Evolutionary conservation across 2,797 vertebrate species (phyloP), one percentile per base, ranked within the genome.

Genomic region (Momotus momota): DNA sequence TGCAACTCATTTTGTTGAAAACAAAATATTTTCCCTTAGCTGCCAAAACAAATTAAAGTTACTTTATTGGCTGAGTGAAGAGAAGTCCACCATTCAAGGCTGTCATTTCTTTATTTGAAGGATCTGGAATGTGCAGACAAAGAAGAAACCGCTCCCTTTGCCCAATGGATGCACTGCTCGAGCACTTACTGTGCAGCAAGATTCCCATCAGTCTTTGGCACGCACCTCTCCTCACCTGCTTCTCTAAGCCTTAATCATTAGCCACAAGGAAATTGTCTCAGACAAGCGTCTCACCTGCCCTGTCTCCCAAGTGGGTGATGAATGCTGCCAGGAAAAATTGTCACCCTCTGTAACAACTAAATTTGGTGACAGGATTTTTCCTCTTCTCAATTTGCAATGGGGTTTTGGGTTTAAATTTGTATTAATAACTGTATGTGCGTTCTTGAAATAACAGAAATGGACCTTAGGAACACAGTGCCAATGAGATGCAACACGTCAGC

Each of bases 31-130:
- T 90, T 67, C 70, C 80, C 75, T 83, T 81, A 71, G 82, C 65
- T 93, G 91, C 71, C 51, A 87, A 87, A 91, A 72, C 43, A 86
- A 86, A 82, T 91, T 86, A 66, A 87, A 93, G 73, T 61, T 69
- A 65, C 45, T 94, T 90, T 60, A 78, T 33, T 69, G 88, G 51
- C 64, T 88, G 79, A 93, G 21, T 26, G 82, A 81, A 88, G 26
- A 88, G 79, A 85, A 95, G 43, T 16, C 33, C 86, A 38, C 33
- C 86, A 38, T 84, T 86, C 70, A 55, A 71, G 85, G 22, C 93
- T 73, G 26, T 35, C 54, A 35, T 45, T 86, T 70, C 62, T 71
- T 88, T 61, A 71, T 79, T 81, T 58, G 23, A 80, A 85, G 78
- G 17, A 31, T 48, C 79, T 82, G 74, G 64, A 92, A 62, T 26